Base-by-base conservation (phyloP, 2,888 invertebrate genomes). In the Laothoe populi region DNA sequence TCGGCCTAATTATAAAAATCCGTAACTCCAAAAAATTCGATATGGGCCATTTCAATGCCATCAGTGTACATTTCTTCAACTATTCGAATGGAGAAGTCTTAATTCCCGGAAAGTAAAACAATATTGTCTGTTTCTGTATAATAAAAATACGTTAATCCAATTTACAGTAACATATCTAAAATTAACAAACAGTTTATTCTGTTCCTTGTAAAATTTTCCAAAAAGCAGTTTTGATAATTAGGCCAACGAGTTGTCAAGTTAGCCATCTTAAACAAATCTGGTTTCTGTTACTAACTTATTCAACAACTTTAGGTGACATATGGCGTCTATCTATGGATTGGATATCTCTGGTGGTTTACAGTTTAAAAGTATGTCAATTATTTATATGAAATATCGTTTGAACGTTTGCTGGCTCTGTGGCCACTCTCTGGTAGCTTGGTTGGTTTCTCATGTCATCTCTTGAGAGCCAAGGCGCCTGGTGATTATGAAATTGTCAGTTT, bases 401-500 rank as follows among this genome's bases (percentile, higher is more conserved):
- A 19, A 49, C n/a, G n/a, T 23, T 8, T 35, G 44, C 23, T 4
- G 13, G 13, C 13, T 16, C 48, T 13, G 31, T 44, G 26, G 46
- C 67, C 66, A 35, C 64, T 70, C 66, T 63, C 66, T 62, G 60
- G 62, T 62, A 63, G 57, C 19, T 42, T 24, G 21, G 21, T 19
- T 23, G 35, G 62, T 59, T 58, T 61, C 57, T 45, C n/a, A n/a
- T 40, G 40, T 26, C 40, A 57, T 62, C 67, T 70, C n/a, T n/a
- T n/a, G n/a, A n/a, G n/a, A n/a, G n/a, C n/a, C 84, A 87, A 86
- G 84, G 84, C 72, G 72, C 59, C 44, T 26, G 24, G 65, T 31
- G 19, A 69, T 86, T 81, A 77, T 74, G 78, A 84, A 85, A 86
- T 78, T 78, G 78, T 71, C 78, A 79, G 72, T 70, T 81, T 78